Base-by-base conservation (phyloP, 2,888 invertebrate genomes). In the Lasioglossum figueresi region DNA sequence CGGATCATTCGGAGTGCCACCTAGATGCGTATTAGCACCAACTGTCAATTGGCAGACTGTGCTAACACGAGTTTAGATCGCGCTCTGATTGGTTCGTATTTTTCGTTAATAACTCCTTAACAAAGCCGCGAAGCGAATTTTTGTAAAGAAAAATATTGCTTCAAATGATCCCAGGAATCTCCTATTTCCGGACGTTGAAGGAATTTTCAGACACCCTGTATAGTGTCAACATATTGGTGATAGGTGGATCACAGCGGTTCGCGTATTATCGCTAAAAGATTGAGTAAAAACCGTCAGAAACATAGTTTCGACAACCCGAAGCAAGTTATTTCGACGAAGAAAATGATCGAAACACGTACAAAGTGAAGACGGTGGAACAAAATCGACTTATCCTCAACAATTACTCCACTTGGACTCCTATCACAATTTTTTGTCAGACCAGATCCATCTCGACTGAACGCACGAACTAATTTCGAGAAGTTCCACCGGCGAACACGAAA, bases 401-500 rank as follows among this genome's bases (percentile, higher is more conserved):
- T 68, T 37, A 68, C 68, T 68, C 4, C 37, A 40, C 40, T 68
- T 37, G 4, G 68, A 23, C 68, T 43, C 16, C 19, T n/a, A 43
- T 71, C 16, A 27, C 16, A 71, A 43, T 40, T 71, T 66, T 68
- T 68, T 68, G 12, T 37, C 23, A n/a, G 68, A 12, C 23, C 52
- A 48, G 73, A 73, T 52, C 48, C 31, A 73, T 48, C 48, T 52
- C 48, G 14, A 48, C 27, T 4, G 19, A 34, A 34, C 48, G 71
- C 43, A 45, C 16, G 43, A 73, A 73, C 73, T 73, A 73, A 73
- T 73, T 73, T 73, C 73, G 45, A 31, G 45, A 73, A 52, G 73
- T 73, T 73, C 31, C 52, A 19, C 10, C 19, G 23, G 12, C 23
- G 73, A 16, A 45, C 71, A 31, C 45, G 45, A 73, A 45, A 52